Percentiles rank a stretch among this genome's conserved stretches.
Evolutionary conservation across 2,113 vertebrate genomes (phyloP).

Genomic region (Falco punctatus): DNA sequence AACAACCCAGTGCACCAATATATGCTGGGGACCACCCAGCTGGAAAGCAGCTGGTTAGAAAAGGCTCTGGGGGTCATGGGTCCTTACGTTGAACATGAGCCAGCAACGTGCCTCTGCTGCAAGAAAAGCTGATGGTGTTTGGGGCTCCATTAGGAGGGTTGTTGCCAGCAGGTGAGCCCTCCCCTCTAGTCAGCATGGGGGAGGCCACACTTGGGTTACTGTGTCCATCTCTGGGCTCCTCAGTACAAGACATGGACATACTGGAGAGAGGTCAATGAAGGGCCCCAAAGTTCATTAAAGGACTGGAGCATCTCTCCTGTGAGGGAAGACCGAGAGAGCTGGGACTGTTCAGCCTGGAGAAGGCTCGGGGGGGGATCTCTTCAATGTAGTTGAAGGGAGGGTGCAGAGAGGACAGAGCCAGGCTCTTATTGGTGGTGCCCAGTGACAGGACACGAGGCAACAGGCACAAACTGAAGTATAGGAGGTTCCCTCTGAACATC

Average conservation of each 20-base stretch:
- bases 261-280: background rate
- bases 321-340: background rate
- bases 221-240: background rate
- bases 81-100: background rate
- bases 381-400: background rate
- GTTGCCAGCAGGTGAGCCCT: background rate
- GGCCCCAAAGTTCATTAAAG: background rate
- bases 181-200: background rate
- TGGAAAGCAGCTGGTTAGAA: background rate
- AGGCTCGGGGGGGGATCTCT: background rate
- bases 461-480: background rate
- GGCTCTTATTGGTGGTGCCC: background rate
- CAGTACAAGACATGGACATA: background rate
- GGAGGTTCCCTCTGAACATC: background rate
- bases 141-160: background rate
- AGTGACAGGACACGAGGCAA: background rate
- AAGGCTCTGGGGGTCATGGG: background rate
- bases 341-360: background rate
- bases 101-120: background rate
- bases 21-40: background rate
- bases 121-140: background rate
- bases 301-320: background rate
- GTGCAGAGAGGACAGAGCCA: background rate
- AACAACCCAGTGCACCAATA: background rate
- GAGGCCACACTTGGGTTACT: background rate